These are phyloP conservation scores for Leuciscus idus DNA, from an alignment of 2,113 vertebrate species.

Conservation along the genomic window DNA sequence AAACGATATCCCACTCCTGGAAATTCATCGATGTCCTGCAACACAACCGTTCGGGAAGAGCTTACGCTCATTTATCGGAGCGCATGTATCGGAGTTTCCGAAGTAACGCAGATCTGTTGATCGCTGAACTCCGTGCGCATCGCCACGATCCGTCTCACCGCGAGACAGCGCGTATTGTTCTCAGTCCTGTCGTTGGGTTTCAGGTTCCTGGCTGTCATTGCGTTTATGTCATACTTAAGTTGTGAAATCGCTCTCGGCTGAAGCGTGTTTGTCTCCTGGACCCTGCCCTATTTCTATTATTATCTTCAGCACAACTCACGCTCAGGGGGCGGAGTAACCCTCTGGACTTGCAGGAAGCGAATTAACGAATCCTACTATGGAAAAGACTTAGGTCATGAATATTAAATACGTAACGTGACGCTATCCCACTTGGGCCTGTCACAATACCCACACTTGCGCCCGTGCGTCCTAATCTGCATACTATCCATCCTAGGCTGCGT, in stretches of 20 bases:
- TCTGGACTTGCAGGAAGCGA: conserved; percentile 1
- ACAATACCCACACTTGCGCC: background rate
- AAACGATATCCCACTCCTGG: background rate
- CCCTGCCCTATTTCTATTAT: conserved; percentile 55
- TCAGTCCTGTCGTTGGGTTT: background rate
- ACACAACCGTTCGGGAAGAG: background rate
- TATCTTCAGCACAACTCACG: conserved; percentile 37
- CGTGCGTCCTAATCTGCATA: too few species aligned
- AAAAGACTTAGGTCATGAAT: background rate
- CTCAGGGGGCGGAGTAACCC: conserved; percentile 25
- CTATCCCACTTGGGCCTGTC: background rate
- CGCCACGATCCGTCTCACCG: background rate
- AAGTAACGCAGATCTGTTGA: background rate
- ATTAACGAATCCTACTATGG: background rate
- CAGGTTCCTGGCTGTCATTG: background rate
- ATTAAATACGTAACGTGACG: background rate
- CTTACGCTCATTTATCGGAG: background rate
- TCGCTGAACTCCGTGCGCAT: background rate
- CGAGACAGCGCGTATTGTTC: background rate
- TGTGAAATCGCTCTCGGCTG: conserved; percentile 12
- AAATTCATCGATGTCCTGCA: background rate
- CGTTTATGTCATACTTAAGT: background rate
- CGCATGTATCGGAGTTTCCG: background rate
- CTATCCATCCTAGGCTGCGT: too few species aligned
- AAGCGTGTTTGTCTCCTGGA: conserved; percentile 3